Evolutionary conservation across 2,797 vertebrate genomes (phyloP), one percentile per base, ranked within the genome.

Genomic region (Acrossocheilus fasciatus): DNA sequence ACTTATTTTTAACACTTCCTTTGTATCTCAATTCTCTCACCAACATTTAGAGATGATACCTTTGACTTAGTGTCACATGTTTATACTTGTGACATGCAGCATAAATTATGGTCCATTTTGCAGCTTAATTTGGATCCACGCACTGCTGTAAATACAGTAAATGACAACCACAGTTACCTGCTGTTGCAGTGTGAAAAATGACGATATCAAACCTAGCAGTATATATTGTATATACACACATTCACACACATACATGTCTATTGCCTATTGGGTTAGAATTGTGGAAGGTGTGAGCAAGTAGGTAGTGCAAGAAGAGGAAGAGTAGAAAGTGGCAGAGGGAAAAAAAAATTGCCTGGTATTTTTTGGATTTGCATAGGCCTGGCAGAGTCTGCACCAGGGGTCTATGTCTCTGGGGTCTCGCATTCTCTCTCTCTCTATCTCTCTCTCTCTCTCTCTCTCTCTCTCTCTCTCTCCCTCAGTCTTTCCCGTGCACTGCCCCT

Each of bases 301-400:
- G 82, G 87, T 52, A 81, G 47, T 82, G 81, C 88, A 82, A 89
- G 88, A 17, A 88, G 84, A 88, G 77, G 81, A 77, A 79, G 52
- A 39, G 15, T n/a, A 81, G 39, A 86, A 72, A 86, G n/a, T 39
- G 45, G 39, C 17, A 26, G 43, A 43, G 84, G 88, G 78, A 18
- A 52, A 73, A 26, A 26, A 80, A 82, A 72, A 54, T 34, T 52
- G 89, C 86, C 92, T 95, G 93, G 82, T 89, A 90, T 96, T 95
- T 93, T 59, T 87, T 94, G 89, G 91, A 91, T 92, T 95, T 93
- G 92, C 93, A 87, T 94, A 93, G 89, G 90, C 91, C 92, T 95
- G 93, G 92, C 93, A 94, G 90, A 90, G 86, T 68, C 91, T 91
- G 90, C 93, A 92, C 86, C 74, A 76, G 86, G 82, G 89, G 91